Base-by-base conservation (phyloP, 53 echinoderm and acorn worm species). In the Holothuria leucospilota region DNA sequence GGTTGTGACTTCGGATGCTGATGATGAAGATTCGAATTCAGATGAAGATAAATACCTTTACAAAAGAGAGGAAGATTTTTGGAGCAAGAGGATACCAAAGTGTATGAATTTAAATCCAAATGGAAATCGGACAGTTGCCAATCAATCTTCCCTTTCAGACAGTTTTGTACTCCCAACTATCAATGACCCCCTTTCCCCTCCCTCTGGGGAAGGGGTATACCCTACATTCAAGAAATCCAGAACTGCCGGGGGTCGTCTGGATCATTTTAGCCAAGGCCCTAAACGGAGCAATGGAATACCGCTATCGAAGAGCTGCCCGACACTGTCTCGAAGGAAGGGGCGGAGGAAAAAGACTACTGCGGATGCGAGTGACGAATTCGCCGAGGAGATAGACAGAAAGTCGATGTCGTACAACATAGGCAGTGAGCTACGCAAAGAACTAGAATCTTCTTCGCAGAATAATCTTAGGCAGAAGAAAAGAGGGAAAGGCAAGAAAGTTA, bases 121-220 rank as follows among this genome's bases (percentile, higher is more conserved):
- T 13, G 70, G 51, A 9, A 86, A 52, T 62, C 68, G 86, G 26
- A 62, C 85, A 12, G 70, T 87, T 24, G 89, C 61, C 13, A 95
- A 93, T 53, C 82, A 95, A 52, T 95, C 95, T 0, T 95, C 95
- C 8, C 86, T 95, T 89, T 95, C 95, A 30, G 95, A 93, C 59
- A 95, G 93, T 59, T 95, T 95, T 82, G 93, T 95, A 13, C 85
- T 95, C 27, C 95, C 95, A 21, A 84, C 86, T 49, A 95, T 95
- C 46, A 53, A 65, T 39, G 71, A 87, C 66, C 46, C 70, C 29
- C 26, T 62, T n/a, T 79, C 89, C 13, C 65, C 77, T 24, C 20
- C 62, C 40, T 51, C 27, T 21, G 72, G 59, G 13, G 56, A 83
- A 40, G 42, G 63, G 12, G 70, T 58, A 14, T 59, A 90, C 25